Evolutionary conservation across 2,797 vertebrate species (phyloP).

Genomic region (Sylvia borin): DNA sequence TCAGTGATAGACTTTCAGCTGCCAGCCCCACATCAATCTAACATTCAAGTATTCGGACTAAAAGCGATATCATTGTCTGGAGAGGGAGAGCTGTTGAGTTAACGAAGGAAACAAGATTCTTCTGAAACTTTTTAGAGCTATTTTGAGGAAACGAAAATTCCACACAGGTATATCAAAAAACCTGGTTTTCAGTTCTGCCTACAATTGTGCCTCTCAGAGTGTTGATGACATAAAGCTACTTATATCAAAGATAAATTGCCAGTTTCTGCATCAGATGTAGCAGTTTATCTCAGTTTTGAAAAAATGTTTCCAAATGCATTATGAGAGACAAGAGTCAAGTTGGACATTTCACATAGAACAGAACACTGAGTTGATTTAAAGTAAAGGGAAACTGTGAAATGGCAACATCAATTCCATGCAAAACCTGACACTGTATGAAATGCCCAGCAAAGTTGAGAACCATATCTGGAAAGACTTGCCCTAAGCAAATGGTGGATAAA

Average conservation of each 20-base stretch:
- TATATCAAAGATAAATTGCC: neutral
- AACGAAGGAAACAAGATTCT: neutral
- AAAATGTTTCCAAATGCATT: neutral
- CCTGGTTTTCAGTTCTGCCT: neutral
- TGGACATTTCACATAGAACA: neutral
- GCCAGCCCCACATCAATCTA: neutral
- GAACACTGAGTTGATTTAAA: neutral
- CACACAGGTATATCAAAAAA: neutral
- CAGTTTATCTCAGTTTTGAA: neutral
- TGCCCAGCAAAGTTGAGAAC: neutral
- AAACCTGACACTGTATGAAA: neutral
- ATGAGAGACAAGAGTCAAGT: neutral
- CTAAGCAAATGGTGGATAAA: neutral
- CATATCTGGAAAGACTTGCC: neutral
- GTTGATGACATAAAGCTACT: neutral
- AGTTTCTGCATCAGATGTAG: neutral
- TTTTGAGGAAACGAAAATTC: neutral
- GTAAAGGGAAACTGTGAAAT: neutral
- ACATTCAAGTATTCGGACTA: neutral
- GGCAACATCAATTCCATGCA: neutral
- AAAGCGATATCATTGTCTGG: neutral
- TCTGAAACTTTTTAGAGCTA: neutral
- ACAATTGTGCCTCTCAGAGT: neutral
- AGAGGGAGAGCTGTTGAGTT: neutral
- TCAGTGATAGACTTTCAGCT: constrained; percentile 22